A percentile compares a stretch with the other conserved stretches of the same genome.
Conservation (phyloP, 2,888 invertebrate genomes). For the Bellardia bayeri region DNA sequence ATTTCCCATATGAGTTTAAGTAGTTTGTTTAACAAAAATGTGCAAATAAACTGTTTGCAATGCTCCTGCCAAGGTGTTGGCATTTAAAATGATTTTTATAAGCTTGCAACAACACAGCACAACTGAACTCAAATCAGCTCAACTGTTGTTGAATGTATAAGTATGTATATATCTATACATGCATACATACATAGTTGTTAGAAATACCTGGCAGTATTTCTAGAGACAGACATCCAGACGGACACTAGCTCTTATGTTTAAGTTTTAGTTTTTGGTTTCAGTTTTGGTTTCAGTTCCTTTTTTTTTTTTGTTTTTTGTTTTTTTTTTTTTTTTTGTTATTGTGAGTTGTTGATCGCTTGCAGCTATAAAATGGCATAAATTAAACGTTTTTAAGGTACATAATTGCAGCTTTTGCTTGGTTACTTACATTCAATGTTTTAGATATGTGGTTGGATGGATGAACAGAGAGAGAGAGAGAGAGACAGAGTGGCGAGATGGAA, state of each 20-base stretch:
- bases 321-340: background rate
- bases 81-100: slow-evolving; percentile 72
- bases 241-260: slow-evolving; percentile 47
- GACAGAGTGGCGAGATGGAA: background rate
- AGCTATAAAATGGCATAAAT: slow-evolving; percentile 73
- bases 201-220: slow-evolving; percentile 54
- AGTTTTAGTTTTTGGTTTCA: slow-evolving; percentile 56
- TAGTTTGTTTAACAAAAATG: slow-evolving; percentile 32
- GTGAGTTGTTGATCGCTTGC: slow-evolving; percentile 38
- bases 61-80: slow-evolving; percentile 69
- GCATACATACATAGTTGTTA: background rate
- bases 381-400: slow-evolving; percentile 68
- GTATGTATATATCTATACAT: background rate
- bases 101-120: slow-evolving; percentile 38
- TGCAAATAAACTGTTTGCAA: slow-evolving; percentile 37
- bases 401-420: slow-evolving; percentile 71
- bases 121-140: background rate
- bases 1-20: slow-evolving; percentile 45
- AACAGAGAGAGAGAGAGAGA: slow-evolving; percentile 6
- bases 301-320: background rate
- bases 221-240: slow-evolving; percentile 27
- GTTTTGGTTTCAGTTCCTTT: slow-evolving; percentile 37
- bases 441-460: no score
- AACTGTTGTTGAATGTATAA: background rate
- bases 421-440: slow-evolving; percentile 16